These are phyloP conservation scores for Siderastrea siderea DNA, from an alignment of 92 coral and sea anemone genomes.

Conservation along the genomic window DNA sequence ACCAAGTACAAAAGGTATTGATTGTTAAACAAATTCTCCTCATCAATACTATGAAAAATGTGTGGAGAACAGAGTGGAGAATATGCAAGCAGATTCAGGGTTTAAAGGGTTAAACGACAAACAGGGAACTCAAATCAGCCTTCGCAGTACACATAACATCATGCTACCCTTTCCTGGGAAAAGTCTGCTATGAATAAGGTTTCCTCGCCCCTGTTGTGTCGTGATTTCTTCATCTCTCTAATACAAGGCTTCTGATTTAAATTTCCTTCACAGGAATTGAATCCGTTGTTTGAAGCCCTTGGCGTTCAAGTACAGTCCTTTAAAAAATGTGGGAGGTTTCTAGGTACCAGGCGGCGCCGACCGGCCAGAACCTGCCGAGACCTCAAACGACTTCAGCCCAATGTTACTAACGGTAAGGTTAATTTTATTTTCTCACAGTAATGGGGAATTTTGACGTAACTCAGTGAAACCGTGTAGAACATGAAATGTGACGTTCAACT, in stretches of 20 bases:
- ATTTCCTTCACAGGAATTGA: not conserved
- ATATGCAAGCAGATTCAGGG: too few species aligned
- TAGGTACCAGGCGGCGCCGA: conserved; percentile 67
- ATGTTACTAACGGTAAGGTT: conserved; percentile 74
- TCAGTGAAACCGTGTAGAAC: not conserved
- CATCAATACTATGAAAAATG: too few species aligned
- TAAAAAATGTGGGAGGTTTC: conserved; percentile 58
- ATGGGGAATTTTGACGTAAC: not conserved
- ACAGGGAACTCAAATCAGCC: too few species aligned
- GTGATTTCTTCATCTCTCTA: too few species aligned
- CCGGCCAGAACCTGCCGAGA: conserved; percentile 91
- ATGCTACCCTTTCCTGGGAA: too few species aligned
- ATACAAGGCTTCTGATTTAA: not conserved
- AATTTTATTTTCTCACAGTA: not conserved
- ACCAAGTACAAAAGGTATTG: too few species aligned
- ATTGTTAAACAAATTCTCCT: too few species aligned
- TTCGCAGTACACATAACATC: too few species aligned
- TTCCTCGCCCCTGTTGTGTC: too few species aligned
- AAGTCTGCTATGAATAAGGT: too few species aligned
- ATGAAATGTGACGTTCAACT: not conserved
- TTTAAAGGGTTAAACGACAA: too few species aligned
- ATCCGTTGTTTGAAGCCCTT: conserved; percentile 33
- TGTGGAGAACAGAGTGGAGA: too few species aligned
- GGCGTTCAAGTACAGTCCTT: conserved; percentile 61
- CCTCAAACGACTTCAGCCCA: conserved; percentile 69